Evolutionary conservation across 2,113 vertebrate species (phyloP).

Genomic region (Hyaena hyaena): DNA sequence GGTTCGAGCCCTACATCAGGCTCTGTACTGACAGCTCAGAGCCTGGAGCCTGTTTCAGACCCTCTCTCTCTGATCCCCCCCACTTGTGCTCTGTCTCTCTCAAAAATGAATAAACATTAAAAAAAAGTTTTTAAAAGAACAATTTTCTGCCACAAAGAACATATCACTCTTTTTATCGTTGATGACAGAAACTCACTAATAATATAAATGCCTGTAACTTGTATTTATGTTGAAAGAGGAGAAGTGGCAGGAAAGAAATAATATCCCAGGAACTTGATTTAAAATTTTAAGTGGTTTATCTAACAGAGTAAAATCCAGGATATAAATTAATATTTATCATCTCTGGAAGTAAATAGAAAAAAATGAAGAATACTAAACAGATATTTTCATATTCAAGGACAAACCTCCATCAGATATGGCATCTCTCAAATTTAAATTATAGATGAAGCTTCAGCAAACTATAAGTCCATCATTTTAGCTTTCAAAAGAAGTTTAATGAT

Average conservation of each 20-base stretch:
- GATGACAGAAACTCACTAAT: neutral
- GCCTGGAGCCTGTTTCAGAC: too few species aligned
- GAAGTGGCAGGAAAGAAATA: neutral
- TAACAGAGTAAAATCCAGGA: neutral
- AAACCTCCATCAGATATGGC: neutral
- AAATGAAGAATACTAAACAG: conserved; percentile 7
- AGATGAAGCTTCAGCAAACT: neutral
- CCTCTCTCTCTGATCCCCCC: too few species aligned
- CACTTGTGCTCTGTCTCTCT: too few species aligned
- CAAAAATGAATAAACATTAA: too few species aligned
- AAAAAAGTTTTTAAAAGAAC: neutral
- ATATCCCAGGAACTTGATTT: neutral
- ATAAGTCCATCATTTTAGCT: neutral
- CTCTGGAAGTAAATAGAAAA: neutral
- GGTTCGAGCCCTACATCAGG: accelerated
- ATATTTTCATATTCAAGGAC: neutral
- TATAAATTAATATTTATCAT: conserved; percentile 19
- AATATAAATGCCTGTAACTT: neutral
- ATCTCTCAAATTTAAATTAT: conserved; percentile 12
- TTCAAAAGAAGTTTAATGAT: conserved; percentile 7
- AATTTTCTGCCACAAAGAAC: neutral
- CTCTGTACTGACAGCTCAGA: too few species aligned
- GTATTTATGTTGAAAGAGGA: neutral
- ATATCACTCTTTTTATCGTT: neutral
- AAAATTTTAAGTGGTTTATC: neutral